phyloP scores from a whole-genome alignment of 1,140 invertebrate genomes.

The Cataglyphis hispanica region DNA sequence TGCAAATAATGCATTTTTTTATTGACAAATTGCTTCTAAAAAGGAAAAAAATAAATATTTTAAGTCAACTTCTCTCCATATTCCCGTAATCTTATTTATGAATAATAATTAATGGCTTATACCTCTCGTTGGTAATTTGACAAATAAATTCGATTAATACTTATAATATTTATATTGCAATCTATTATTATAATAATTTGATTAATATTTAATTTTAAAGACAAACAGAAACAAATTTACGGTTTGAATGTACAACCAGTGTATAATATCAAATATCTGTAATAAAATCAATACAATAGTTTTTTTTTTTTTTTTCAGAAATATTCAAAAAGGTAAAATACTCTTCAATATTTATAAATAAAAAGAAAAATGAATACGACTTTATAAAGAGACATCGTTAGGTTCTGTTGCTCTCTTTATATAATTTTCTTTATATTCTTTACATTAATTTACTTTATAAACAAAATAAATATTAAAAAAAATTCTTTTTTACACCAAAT shows the following conservation, averaged over 20 bases:
- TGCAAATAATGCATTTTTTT: slow-evolving; percentile 27
- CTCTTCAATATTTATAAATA: neutral
- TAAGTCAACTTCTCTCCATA: neutral
- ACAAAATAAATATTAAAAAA: slow-evolving; percentile 5
- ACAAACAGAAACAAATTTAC: neutral
- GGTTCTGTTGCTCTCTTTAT: neutral
- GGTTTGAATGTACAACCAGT: neutral
- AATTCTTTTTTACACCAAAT: neutral
- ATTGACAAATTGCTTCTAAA: neutral
- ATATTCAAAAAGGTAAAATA: neutral
- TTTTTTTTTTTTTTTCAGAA: neutral
- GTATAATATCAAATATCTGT: neutral
- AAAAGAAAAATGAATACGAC: neutral
- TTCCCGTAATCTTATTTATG: neutral
- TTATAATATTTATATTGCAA: too few species aligned
- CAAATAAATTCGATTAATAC: neutral
- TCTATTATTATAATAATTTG: neutral
- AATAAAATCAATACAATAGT: neutral
- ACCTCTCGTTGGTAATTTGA: neutral
- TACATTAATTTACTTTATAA: too few species aligned
- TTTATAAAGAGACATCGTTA: neutral
- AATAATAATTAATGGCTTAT: neutral
- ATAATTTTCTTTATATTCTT: too few species aligned
- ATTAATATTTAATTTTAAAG: neutral
- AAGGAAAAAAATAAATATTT: neutral